Base-by-base conservation (phyloP, 2,797 vertebrate genomes). In the Geotrypetes seraphini region DNA sequence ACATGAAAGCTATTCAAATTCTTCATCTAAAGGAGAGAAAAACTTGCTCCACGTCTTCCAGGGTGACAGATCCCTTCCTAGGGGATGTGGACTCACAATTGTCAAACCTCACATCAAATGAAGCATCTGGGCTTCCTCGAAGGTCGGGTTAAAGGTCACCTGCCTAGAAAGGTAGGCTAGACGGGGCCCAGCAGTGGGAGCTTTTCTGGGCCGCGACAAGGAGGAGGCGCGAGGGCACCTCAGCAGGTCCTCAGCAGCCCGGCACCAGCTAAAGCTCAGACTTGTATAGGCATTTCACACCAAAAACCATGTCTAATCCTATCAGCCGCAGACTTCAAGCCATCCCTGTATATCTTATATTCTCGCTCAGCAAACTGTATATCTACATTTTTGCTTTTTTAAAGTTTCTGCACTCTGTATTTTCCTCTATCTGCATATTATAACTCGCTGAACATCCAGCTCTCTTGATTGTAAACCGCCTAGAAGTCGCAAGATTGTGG, bases 241-340 rank as follows among this genome's bases (percentile, higher is more conserved):
- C 64, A 30, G 67, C 50, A 33, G 72, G 63, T 69, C 69, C 68
- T 63, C 62, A 48, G 64, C 69, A 71, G 58, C 41, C 34, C 15
- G 47, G 73, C 75, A 76, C 66, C 62, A 52, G 61, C 53, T 60
- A 61, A 54, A 58, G 48, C 61, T 61, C 63, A 61, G 60, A 60
- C 60, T 53, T 53, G 65, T 68, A 65, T 64, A 69, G 69, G 72
- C 70, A 59, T n/a, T n/a, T n/a, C n/a, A n/a, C n/a, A n/a, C n/a
- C 74, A 65, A 63, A 73, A 72, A 82, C 77, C 85, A 73, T 83
- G 69, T 69, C 82, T 85, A 86, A 86, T 87, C 81, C 75, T 64
- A 84, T 84, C 77, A 77, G 51, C 2, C 28, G 56, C 59, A 73
- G 66, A 76, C 72, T 75, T 73, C 69, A 65, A 67, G 57, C 64